A percentile compares a stretch with the other conserved stretches of the same genome.
Conservation (phyloP, 2,888 invertebrate species). For the Ornithoptera alexandrae region DNA sequence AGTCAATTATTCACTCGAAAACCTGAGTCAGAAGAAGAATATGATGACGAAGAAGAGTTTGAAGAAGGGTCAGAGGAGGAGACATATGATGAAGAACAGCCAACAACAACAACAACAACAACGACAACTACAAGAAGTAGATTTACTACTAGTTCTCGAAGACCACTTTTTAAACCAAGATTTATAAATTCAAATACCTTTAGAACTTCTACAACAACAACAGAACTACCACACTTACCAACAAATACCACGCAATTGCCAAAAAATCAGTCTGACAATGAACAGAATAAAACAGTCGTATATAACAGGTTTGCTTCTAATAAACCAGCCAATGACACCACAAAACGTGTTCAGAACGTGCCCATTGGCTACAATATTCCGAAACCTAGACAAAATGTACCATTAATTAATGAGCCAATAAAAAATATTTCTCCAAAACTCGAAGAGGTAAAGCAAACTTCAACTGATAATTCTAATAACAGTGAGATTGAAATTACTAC, state of each 20-base stretch:
- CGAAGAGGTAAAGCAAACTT: constrained; percentile 42
- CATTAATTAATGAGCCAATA: constrained; percentile 37
- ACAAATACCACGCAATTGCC: constrained; percentile 54
- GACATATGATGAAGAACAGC: constrained; percentile 45
- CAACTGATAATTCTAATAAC: constrained; percentile 15
- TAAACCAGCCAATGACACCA: constrained; percentile 53
- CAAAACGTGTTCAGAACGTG: constrained; percentile 70
- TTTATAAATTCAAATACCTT: constrained; percentile 68
- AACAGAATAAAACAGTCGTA: constrained; percentile 58
- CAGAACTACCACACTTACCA: constrained; percentile 14
- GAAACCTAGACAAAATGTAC: constrained; percentile 33
- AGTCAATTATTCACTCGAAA: constrained; percentile 67
- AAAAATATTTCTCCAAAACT: constrained; percentile 37
- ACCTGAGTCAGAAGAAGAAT: constrained; percentile 50
- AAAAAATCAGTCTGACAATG: constrained; percentile 42
- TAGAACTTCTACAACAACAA: constrained; percentile 63
- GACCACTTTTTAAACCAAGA: constrained; percentile 59
- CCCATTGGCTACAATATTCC: constrained; percentile 61
- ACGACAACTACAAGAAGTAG: constrained; percentile 23
- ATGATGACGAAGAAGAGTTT: constrained; percentile 43
- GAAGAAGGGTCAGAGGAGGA: constrained; percentile 47
- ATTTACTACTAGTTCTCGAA: constrained; percentile 54
- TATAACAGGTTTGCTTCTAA: constrained; percentile 57
- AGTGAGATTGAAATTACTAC: constrained; percentile 34
- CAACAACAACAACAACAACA: constrained; percentile 32